These are phyloP conservation scores for Neodontobutis hainanensis DNA, from an alignment of 2,113 vertebrate species.

Conservation along the genomic window DNA sequence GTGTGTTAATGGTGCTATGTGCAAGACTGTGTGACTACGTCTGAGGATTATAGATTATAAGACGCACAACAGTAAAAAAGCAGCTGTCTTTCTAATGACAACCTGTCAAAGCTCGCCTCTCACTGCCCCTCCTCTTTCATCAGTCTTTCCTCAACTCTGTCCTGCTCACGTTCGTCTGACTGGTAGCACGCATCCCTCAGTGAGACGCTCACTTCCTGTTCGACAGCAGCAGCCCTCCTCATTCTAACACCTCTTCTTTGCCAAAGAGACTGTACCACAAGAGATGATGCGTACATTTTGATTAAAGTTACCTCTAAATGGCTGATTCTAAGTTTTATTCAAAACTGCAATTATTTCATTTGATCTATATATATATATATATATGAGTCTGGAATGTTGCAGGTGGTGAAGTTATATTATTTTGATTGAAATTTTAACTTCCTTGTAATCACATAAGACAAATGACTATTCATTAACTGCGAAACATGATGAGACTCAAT, in stretches of 20 bases:
- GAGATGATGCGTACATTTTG: too few species aligned
- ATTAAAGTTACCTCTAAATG: too few species aligned
- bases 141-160: slow-evolving; percentile 29
- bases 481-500: slow-evolving; percentile 34
- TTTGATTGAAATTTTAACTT: slow-evolving; percentile 3
- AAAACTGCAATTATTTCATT: background rate
- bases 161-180: slow-evolving; percentile 34
- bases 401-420: background rate
- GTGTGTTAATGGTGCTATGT: slow-evolving; percentile 10
- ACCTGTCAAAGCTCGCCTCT: slow-evolving; percentile 60
- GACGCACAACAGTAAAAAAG: slow-evolving; percentile 45
- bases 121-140: slow-evolving; percentile 54
- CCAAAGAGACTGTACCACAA: background rate
- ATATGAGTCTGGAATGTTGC: background rate
- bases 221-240: slow-evolving; percentile 50
- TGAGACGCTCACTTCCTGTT: slow-evolving; percentile 43
- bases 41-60: slow-evolving; percentile 45
- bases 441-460: slow-evolving; percentile 23
- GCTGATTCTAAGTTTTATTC: too few species aligned
- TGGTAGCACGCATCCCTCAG: slow-evolving; percentile 46
- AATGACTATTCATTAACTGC: slow-evolving; percentile 48
- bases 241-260: slow-evolving; percentile 15
- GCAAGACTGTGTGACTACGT: slow-evolving; percentile 19
- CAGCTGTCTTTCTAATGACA: slow-evolving; percentile 73
- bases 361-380: background rate